These are phyloP conservation scores for Tethya wilhelma DNA, from an alignment of 37 sponge, comb jelly and placozoan species.

Conservation along the genomic window DNA sequence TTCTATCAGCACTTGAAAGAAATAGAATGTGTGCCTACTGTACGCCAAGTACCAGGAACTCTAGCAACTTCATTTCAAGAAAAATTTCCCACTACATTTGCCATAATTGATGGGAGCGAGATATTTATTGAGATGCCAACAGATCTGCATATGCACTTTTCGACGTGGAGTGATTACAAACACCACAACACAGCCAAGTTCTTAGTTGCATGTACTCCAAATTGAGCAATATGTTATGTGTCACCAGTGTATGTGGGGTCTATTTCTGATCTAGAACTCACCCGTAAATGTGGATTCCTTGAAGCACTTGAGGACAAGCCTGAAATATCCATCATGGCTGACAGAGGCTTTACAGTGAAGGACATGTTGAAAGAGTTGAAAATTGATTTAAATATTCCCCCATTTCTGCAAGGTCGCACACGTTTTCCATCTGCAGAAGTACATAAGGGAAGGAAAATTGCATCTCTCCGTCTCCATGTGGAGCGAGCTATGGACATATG, in stretches of 20 bases:
- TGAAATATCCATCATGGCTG: constrained; percentile 39
- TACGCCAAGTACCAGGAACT: constrained; percentile 8
- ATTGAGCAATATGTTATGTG: constrained; percentile 24
- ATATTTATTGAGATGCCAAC: constrained; percentile 19
- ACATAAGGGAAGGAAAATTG: constrained; percentile 44
- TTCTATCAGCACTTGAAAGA: constrained; percentile 11
- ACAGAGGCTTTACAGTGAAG: constrained; percentile 38
- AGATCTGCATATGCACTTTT: constrained; percentile 13
- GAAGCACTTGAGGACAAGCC: constrained; percentile 11
- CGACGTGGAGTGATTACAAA: constrained; percentile 42
- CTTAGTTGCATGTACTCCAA: constrained; percentile 40
- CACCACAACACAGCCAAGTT: constrained; percentile 39
- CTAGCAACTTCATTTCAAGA: constrained; percentile 9
- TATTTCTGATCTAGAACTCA: constrained; percentile 26
- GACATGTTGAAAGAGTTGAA: constrained; percentile 13
- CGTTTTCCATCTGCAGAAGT: constrained; percentile 50
- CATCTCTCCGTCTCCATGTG: constrained; percentile 64
- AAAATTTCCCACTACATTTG: constrained; percentile 28
- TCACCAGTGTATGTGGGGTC: constrained; percentile 33
- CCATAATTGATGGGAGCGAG: constrained; percentile 32
- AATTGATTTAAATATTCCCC: constrained; percentile 63
- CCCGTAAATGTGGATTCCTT: constrained; percentile 16
- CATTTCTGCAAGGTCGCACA: constrained; percentile 53
- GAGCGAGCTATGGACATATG: constrained; percentile 57
- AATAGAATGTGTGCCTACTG: constrained; percentile 9